These are phyloP conservation scores for Athalia rosae DNA, from an alignment of 2,888 invertebrate genomes.

Conservation along the genomic window DNA sequence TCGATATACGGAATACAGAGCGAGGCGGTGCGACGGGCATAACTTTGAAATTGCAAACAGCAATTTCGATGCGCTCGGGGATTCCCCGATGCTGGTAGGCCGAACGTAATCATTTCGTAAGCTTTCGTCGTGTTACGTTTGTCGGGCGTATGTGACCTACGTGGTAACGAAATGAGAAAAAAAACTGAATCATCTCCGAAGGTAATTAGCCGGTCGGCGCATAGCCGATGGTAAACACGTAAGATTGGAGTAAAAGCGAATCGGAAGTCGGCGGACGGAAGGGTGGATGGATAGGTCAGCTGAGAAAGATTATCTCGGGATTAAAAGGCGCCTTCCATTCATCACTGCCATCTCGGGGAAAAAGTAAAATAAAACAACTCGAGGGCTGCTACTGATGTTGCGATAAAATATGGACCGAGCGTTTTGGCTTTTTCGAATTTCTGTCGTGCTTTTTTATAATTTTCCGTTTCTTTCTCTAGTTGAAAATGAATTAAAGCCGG, in stretches of 20 bases:
- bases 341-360: conserved; percentile 28
- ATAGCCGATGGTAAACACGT: neutral
- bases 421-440: too few relatives aligned
- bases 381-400: neutral
- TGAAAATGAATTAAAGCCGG: too few relatives aligned
- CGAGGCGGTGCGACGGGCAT: too few relatives aligned
- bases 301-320: conserved; percentile 34
- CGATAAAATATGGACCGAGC: too few relatives aligned
- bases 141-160: too few relatives aligned
- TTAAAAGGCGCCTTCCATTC: conserved; percentile 30
- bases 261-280: conserved; percentile 17
- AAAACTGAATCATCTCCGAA: too few relatives aligned
- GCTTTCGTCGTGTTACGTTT: too few relatives aligned
- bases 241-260: neutral
- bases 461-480: too few relatives aligned
- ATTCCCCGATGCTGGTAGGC: too few relatives aligned
- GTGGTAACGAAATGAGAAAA: neutral
- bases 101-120: too few relatives aligned
- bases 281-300: conserved; percentile 28
- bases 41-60: conserved; percentile 22
- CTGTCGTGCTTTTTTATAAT: too few relatives aligned
- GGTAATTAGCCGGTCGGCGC: too few relatives aligned
- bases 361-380: conserved; percentile 4
- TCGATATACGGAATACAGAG: neutral
- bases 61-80: neutral